Base-by-base conservation (phyloP, 1,140 invertebrate genomes). In the Ips typographus region DNA sequence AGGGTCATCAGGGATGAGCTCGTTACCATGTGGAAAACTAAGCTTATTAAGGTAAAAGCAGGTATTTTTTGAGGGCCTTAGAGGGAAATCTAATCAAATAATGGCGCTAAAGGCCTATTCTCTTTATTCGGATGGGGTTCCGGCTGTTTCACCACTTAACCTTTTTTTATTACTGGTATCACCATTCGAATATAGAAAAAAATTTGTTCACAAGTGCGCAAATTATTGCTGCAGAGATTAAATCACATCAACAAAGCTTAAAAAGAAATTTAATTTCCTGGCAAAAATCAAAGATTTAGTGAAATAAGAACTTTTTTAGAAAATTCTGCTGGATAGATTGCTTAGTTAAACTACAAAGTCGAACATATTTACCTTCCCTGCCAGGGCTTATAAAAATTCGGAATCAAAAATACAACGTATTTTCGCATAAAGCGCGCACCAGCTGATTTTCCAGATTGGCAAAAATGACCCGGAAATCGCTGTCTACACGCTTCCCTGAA, bases 1-100 rank as follows among this genome's bases (percentile, higher is more conserved):
- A 43, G 42, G 22, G 47, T 39, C 36, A 52, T 63, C 52, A 37
- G n/a, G 47, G 49, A 52, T 52, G 47, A 63, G 47, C 49, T 63
- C 37, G 44, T 63, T 52, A 51, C 61, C 51, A 52, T 63, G 61
- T 52, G 61, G 61, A 52, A 63, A 63, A 40, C 22, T 63, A 63
- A 63, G 44, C 61, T 63, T 63, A 63, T 63, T 63, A 63, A 63
- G 61, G 61, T 63, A 52, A 63, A 63, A 63, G 44, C 61, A 51
- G 61, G 61, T 63, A 59, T 42, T 42, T 43, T 63, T 40, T 52
- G 43, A 37, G 59, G 47, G 36, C 39, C 40, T 40, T 52, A 63
- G 51, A 7, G 36, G 40, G 41, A 52, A 63, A 49, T 63, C 44
- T 63, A 63, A 63, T 63, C 61, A 63, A 63, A 63, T 63, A 49